Conservation (phyloP, 1,140 invertebrate species). For the Lucilia cuprina region DNA sequence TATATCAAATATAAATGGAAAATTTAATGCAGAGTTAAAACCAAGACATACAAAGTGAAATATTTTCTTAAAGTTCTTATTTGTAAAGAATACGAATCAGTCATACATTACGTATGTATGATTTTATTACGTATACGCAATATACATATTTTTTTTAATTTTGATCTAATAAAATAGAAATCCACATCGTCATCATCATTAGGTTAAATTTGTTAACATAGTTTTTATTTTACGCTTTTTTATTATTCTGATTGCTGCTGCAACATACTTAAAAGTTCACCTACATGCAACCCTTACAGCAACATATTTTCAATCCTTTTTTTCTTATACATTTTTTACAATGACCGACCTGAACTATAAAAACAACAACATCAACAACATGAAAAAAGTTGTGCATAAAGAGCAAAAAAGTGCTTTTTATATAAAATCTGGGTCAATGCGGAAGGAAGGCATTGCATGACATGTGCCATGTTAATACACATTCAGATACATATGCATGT, state of each 20-base stretch:
- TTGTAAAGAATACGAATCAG: too few species aligned
- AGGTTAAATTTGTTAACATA: background rate
- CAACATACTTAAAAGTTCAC: conserved; percentile 12
- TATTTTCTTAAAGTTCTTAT: too few species aligned
- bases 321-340: background rate
- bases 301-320: background rate
- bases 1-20: too few species aligned
- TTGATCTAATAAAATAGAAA: background rate
- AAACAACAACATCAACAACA: conserved; percentile 17
- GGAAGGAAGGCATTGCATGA: conserved; percentile 34
- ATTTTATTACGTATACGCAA: too few species aligned
- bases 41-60: too few species aligned
- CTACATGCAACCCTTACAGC: conserved; percentile 17
- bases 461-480: conserved; percentile 26
- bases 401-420: background rate
- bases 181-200: background rate
- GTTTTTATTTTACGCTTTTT: background rate
- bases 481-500: conserved; percentile 20
- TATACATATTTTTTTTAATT: too few species aligned
- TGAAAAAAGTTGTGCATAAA: conserved; percentile 9
- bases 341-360: conserved; percentile 33
- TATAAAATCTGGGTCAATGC: conserved; percentile 27
- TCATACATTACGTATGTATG: too few species aligned
- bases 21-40: too few species aligned
- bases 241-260: background rate